phyloP scores from a whole-genome alignment of 1,140 invertebrate genomes.

The Trichoplusia ni region DNA sequence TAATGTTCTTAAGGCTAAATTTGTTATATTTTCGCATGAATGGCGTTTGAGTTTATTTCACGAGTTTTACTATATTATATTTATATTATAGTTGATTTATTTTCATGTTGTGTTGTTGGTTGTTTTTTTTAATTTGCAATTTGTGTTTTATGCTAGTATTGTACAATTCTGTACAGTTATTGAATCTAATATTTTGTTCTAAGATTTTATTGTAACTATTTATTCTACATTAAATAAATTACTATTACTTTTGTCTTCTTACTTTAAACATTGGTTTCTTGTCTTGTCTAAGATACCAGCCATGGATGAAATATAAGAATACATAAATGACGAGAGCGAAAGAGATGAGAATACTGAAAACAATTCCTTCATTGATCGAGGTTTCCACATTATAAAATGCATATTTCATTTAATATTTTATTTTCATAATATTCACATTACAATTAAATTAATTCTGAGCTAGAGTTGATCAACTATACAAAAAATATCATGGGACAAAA shows the following conservation, averaged over 20 bases:
- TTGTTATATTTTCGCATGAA: background rate
- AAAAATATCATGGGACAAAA: no score
- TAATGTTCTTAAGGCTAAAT: background rate
- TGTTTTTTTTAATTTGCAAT: background rate
- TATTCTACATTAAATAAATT: slow-evolving; percentile 54
- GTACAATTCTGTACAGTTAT: slow-evolving; percentile 65
- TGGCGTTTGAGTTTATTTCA: background rate
- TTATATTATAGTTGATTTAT: background rate
- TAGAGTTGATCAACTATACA: no score
- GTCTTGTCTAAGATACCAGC: no score
- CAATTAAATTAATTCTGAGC: no score
- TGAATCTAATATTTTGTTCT: slow-evolving; percentile 62
- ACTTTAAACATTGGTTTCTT: no score
- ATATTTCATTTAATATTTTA: no score
- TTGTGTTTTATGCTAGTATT: slow-evolving; percentile 20
- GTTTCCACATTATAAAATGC: no score
- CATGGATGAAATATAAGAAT: no score
- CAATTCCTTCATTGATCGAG: no score
- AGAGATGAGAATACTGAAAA: no score
- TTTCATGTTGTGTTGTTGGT: background rate
- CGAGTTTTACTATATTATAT: background rate
- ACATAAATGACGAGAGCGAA: no score
- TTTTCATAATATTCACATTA: no score
- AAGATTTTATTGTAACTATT: slow-evolving; percentile 54
- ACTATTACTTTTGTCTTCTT: slow-evolving; percentile 26